These are phyloP conservation scores for Lutjanus erythropterus DNA, from an alignment of 2,113 vertebrate species.

Conservation along the genomic window DNA sequence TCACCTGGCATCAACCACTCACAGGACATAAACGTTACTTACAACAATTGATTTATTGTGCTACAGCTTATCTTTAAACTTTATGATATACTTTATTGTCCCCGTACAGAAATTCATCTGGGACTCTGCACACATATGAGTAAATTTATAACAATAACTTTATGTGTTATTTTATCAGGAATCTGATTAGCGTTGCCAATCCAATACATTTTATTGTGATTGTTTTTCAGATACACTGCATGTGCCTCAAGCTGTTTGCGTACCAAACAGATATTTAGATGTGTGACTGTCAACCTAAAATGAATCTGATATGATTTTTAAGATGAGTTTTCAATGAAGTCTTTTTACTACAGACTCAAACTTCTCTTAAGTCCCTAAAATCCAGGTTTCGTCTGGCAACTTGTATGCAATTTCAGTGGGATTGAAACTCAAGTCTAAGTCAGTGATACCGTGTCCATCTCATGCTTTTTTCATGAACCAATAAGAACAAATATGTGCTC, in stretches of 20 bases:
- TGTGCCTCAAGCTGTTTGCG: not conserved
- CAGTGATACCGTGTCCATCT: no score
- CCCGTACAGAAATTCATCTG: no score
- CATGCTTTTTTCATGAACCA: not conserved
- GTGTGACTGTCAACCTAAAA: not conserved
- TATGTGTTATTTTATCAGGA: not conserved
- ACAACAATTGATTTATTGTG: not conserved
- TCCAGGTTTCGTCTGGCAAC: not conserved
- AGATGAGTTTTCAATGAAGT: not conserved
- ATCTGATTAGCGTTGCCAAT: slow-evolving; percentile 3
- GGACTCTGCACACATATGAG: no score
- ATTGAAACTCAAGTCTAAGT: not conserved
- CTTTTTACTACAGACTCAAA: not conserved
- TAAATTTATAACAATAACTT: no score
- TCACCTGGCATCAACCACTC: not conserved
- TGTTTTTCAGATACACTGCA: no score
- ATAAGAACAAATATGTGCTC: not conserved
- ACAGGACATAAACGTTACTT: not conserved
- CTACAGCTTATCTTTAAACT: not conserved
- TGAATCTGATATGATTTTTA: no score
- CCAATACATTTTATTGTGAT: not conserved
- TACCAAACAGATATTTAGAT: slow-evolving; percentile 23
- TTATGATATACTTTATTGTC: no score
- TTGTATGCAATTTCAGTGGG: not conserved
- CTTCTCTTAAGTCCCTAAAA: no score